Conservation (phyloP, 2,797 vertebrate genomes). For the Telmatherina bonti region DNA sequence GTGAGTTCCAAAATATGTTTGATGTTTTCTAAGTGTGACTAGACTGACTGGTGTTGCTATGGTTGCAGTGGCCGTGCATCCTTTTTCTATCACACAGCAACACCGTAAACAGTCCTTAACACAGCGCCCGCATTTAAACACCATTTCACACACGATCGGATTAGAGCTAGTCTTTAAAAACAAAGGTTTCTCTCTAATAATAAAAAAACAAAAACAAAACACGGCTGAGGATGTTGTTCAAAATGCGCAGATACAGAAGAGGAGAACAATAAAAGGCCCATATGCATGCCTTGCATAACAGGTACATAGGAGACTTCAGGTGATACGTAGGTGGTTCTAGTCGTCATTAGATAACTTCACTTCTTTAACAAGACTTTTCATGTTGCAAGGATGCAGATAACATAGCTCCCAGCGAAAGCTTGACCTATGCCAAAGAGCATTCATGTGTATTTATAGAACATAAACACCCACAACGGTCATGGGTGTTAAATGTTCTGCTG, state of each 20-base stretch:
- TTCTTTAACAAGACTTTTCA: slow-evolving; percentile 15
- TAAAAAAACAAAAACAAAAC: not conserved
- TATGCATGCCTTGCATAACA: slow-evolving; percentile 36
- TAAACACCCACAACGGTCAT: slow-evolving; percentile 31
- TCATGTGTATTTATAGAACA: slow-evolving; percentile 24
- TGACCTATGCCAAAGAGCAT: slow-evolving; percentile 26
- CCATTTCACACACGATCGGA: slow-evolving; percentile 42
- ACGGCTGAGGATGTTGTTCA: slow-evolving; percentile 9
- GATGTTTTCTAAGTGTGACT: slow-evolving; percentile 57
- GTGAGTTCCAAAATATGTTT: slow-evolving; percentile 49
- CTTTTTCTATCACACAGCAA: slow-evolving; percentile 45
- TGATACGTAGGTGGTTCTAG: slow-evolving; percentile 49
- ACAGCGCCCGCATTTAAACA: slow-evolving; percentile 42
- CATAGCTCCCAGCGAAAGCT: slow-evolving; percentile 32
- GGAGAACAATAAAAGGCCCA: slow-evolving; percentile 22
- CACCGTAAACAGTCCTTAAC: slow-evolving; percentile 38
- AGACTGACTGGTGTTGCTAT: slow-evolving; percentile 63
- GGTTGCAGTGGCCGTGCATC: slow-evolving; percentile 59
- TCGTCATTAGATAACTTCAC: slow-evolving; percentile 49
- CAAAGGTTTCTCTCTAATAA: slow-evolving; percentile 18
- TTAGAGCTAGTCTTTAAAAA: slow-evolving; percentile 20
- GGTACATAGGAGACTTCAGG: slow-evolving; percentile 33
- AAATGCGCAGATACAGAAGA: slow-evolving; percentile 6
- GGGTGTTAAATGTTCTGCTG: slow-evolving; percentile 11
- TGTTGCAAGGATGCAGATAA: slow-evolving; percentile 22